Percentiles rank a stretch among this genome's conserved stretches.
These are phyloP conservation scores for Drosophila nr. perissopoda DNA, from an alignment of 2,888 invertebrate species.

Conservation along the genomic window DNA sequence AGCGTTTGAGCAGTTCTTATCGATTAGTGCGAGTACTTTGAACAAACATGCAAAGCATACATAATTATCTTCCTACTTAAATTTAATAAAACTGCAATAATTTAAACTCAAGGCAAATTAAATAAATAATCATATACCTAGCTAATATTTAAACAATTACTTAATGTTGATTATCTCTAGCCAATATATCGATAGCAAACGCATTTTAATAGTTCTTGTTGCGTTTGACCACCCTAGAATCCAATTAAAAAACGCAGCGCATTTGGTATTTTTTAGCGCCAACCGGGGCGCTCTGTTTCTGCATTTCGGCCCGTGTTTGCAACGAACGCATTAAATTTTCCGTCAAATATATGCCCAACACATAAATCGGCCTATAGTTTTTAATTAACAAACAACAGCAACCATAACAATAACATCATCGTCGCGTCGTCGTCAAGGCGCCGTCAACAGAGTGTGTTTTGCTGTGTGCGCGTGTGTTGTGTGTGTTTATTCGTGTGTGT, in stretches of 20 bases:
- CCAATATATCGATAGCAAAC: constrained; percentile 33
- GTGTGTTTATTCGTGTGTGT: neutral
- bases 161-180: constrained; percentile 11
- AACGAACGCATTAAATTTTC: constrained; percentile 76
- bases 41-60: neutral
- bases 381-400: constrained; percentile 10
- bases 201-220: neutral
- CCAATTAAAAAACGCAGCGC: constrained; percentile 21
- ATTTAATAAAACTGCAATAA: neutral
- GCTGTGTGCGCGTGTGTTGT: neutral
- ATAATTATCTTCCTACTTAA: neutral
- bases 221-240: constrained; percentile 54
- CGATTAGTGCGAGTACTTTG: neutral
- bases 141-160: constrained; percentile 2
- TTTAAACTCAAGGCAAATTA: neutral
- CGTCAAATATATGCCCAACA: constrained; percentile 34
- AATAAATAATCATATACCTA: neutral
- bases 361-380: constrained; percentile 19
- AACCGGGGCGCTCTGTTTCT: constrained; percentile 36
- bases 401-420: neutral
- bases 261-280: constrained; percentile 67
- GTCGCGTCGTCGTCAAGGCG: constrained; percentile 9
- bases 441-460: constrained; percentile 7
- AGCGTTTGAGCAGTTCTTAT: neutral
- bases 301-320: constrained; percentile 70